A percentile compares a stretch with the other conserved stretches of the same genome.
Evolutionary conservation across 2,113 vertebrate species (phyloP).

Genomic region (Elaphurus davidianus): DNA sequence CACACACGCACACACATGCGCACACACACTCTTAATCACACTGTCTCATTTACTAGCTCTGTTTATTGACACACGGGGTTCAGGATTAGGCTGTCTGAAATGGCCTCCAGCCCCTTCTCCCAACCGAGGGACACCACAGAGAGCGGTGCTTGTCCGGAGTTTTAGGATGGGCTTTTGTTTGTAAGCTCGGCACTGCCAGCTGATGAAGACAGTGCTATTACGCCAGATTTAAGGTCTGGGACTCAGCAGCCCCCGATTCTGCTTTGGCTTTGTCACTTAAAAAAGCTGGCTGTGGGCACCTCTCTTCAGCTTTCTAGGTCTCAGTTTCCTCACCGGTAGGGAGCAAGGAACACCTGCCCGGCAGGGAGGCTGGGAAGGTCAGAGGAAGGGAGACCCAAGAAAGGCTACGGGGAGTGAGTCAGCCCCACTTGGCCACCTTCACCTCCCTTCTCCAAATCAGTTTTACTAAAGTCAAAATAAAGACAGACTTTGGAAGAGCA

Average conservation of each 20-base stretch:
- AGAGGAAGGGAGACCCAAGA: not conserved
- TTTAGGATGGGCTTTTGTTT: not conserved
- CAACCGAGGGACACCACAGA: not conserved
- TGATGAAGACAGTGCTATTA: not conserved
- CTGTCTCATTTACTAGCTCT: conserved; percentile 23
- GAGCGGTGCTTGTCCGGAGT: not conserved
- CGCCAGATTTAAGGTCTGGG: not conserved
- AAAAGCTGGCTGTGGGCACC: not conserved
- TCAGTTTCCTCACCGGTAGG: not conserved
- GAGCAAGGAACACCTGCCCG: too few species aligned
- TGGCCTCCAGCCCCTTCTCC: not conserved
- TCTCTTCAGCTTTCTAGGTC: not conserved
- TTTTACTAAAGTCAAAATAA: not conserved
- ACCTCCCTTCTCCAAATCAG: not conserved
- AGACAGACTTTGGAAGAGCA: not conserved
- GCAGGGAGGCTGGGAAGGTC: rapidly evolving
- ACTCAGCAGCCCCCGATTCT: not conserved
- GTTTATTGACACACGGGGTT: not conserved
- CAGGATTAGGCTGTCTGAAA: not conserved
- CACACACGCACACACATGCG: not conserved
- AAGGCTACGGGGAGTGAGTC: not conserved
- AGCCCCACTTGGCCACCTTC: not conserved
- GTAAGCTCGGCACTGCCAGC: not conserved
- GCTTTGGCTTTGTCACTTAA: not conserved
- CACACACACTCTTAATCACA: not conserved